A percentile compares a stretch with the other conserved stretches of the same genome.
phyloP scores from a whole-genome alignment of 2,797 vertebrate species.

The Euthynnus affinis region DNA sequence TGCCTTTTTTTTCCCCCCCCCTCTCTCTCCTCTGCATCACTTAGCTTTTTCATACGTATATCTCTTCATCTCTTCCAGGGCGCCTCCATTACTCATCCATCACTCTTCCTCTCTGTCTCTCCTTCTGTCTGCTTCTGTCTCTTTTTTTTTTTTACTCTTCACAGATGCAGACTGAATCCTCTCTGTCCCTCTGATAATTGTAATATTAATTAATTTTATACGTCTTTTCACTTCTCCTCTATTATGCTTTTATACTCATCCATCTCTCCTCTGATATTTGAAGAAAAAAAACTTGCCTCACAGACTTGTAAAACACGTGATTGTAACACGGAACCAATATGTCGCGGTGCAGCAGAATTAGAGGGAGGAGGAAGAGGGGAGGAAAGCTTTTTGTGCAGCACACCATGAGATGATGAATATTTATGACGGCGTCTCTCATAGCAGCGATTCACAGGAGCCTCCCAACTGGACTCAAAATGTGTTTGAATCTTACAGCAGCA shows the following conservation, averaged over 20 bases:
- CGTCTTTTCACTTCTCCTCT: too few relatives aligned
- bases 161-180: background rate
- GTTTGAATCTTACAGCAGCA: background rate
- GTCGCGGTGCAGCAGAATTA: background rate
- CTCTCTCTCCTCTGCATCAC: slow-evolving; percentile 1
- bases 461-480: background rate
- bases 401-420: slow-evolving; percentile 23
- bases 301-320: background rate
- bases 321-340: slow-evolving; percentile 5
- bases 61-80: background rate
- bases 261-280: background rate
- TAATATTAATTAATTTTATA: too few relatives aligned
- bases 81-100: background rate
- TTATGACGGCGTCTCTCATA: background rate
- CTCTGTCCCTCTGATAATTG: background rate
- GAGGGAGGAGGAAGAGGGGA: background rate
- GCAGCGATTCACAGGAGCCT: background rate
- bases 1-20: rapidly evolving
- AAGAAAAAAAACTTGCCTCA: background rate
- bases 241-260: background rate
- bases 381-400: background rate
- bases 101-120: background rate
- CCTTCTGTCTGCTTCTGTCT: background rate
- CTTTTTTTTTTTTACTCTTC: slow-evolving; percentile 11
- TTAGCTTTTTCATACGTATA: slow-evolving; percentile 6